phyloP scores from a whole-genome alignment of 2,797 vertebrate species.

The Meda fulgida region DNA sequence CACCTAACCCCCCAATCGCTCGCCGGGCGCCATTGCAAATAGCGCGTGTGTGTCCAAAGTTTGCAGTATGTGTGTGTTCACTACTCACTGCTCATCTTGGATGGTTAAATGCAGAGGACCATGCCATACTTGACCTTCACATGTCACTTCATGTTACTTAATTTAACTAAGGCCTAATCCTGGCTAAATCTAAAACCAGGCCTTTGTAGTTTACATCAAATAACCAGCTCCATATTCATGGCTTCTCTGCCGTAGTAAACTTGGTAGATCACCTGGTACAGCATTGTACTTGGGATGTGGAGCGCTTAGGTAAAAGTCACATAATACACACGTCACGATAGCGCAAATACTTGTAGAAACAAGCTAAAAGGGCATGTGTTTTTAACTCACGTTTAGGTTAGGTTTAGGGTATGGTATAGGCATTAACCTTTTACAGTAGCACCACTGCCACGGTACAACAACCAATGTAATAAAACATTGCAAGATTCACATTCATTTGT shows the following conservation, averaged over 20 bases:
- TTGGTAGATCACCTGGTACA: neutral
- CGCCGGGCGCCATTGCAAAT: too few relatives aligned
- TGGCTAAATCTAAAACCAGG: too few relatives aligned
- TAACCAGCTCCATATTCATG: neutral
- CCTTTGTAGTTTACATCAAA: neutral
- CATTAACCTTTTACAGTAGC: neutral
- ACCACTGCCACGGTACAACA: neutral
- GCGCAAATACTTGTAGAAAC: neutral
- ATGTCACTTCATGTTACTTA: too few relatives aligned
- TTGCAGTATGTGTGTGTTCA: too few relatives aligned
- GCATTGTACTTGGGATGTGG: neutral
- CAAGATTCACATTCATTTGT: neutral
- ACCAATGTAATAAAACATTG: neutral
- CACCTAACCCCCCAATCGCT: too few relatives aligned
- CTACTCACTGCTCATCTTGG: too few relatives aligned
- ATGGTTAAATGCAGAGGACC: too few relatives aligned
- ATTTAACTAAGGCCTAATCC: too few relatives aligned
- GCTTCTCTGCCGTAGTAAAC: neutral
- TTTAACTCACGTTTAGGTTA: neutral
- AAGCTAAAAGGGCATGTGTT: neutral
- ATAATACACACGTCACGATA: neutral
- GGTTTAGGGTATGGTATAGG: neutral
- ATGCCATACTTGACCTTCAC: too few relatives aligned
- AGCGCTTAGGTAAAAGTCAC: neutral
- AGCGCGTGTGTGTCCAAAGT: too few relatives aligned